Evolutionary conservation across 2,888 invertebrate species (phyloP).

Genomic region (Trissoscelio sp.): DNA sequence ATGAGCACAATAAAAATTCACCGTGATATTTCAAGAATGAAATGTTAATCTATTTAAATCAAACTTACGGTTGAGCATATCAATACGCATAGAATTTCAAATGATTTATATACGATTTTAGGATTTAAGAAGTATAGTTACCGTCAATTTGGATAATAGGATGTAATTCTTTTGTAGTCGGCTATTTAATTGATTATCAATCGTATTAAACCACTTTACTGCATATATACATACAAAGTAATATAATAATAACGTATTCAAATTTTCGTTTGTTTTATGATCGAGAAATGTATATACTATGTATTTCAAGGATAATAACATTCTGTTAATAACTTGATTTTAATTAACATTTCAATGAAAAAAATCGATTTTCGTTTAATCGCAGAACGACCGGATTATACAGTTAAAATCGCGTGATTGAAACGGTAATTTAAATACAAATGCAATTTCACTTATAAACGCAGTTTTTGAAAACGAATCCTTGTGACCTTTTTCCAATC

Average conservation of each 20-base stretch:
- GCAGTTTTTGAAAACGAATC: neutral
- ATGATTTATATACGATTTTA: conserved; percentile 10
- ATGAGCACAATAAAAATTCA: no score
- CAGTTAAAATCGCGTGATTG: neutral
- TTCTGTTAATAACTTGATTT: neutral
- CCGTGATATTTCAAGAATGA: no score
- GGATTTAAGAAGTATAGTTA: neutral
- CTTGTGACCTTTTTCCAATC: neutral
- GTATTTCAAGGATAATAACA: neutral
- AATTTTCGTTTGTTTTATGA: neutral
- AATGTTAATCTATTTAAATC: no score
- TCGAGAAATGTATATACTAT: neutral
- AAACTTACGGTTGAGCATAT: neutral
- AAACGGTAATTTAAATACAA: neutral
- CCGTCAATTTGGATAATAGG: conserved; percentile 18
- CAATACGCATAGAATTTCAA: neutral
- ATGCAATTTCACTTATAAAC: neutral
- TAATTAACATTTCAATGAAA: conserved; percentile 1
- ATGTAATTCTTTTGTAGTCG: conserved; percentile 16
- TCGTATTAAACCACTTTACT: conserved; percentile 7
- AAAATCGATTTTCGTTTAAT: neutral
- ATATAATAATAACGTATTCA: neutral
- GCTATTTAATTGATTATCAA: conserved; percentile 32
- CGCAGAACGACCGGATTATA: neutral
- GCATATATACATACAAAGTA: neutral